A percentile compares a stretch with the other conserved stretches of the same genome.
phyloP scores from a whole-genome alignment of 2,888 invertebrate genomes.

The Orthosia cruda region DNA sequence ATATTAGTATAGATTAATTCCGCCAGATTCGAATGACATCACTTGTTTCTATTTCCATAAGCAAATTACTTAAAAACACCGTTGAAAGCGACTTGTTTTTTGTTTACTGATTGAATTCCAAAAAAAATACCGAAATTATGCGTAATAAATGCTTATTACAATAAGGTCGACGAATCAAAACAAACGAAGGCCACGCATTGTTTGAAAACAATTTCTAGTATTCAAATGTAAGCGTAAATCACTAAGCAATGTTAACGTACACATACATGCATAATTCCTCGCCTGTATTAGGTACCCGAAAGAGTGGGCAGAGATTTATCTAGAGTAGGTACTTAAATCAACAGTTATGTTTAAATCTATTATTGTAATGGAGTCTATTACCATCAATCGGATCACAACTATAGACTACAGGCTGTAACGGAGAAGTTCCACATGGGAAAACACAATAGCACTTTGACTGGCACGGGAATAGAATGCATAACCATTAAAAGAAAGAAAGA shows the following conservation, averaged over 20 bases:
- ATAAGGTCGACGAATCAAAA: conserved; percentile 48
- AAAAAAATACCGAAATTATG: conserved; percentile 29
- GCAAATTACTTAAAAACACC: neutral
- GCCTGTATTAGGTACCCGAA: neutral
- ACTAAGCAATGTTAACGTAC: neutral
- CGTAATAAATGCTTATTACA: neutral
- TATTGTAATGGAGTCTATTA: no score
- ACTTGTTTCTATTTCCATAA: conserved; percentile 7
- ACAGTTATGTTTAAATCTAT: no score
- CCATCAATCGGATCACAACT: no score
- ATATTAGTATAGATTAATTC: no score
- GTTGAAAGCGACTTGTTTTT: conserved; percentile 15
- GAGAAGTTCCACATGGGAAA: no score
- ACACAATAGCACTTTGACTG: no score
- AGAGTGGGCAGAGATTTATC: no score
- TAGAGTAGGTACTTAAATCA: no score
- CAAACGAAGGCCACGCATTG: conserved; percentile 47
- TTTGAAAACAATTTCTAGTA: conserved; percentile 53
- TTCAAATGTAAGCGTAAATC: conserved; percentile 49
- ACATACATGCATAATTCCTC: neutral
- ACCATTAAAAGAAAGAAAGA: no score
- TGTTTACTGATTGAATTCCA: conserved; percentile 11
- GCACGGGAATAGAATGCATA: no score
- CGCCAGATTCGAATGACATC: neutral
- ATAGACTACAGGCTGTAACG: no score